Evolutionary conservation across 2,113 vertebrate species (phyloP), one percentile per base, ranked within the genome.

Genomic region (Thalassoma bifasciatum): DNA sequence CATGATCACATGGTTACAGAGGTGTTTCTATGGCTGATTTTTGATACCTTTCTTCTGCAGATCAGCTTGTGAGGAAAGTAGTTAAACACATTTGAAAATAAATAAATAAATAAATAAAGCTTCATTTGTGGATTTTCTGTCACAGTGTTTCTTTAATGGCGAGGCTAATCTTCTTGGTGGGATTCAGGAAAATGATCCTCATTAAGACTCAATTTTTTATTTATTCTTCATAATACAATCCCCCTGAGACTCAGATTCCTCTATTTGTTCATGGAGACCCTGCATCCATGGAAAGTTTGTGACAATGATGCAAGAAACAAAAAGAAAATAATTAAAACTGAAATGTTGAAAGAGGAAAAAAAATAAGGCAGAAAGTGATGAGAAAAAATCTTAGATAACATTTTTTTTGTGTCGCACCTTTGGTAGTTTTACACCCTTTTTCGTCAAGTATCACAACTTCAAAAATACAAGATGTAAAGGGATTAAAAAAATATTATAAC

Each of bases 91-190:
- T 49, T 26, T 44, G 19, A 30, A 71, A 58, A 62, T 36, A 44
- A 7, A 2, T n/a, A n/a, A 30, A 30, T 30, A 6, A 3, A 30
- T 30, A 71, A 58, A 62, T 36, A 44, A 4, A 2, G 16, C 36
- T 24, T 53, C 9, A 66, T 65, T 69, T 16, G 12, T 40, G 65
- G 0, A 1, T 37, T 80, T 47, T 42, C 40, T 52, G 60, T 40
- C 34, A 47, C 59, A 23, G 13, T 75, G 38, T 66, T 50, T 21
- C 44, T 23, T 42, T 65, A 36, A 44, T 56, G 47, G 10, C 6
- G 4, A 30, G 26, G 69, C 58, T 84, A 75, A 86, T 81, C 74
- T 71, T 74, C 50, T 21, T 70, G 22, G 72, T 69, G 81, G 59
- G 44, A 47, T 57, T 71, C 66, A 67, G 21, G 78, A 60, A 70